Evolutionary conservation across 1,140 invertebrate species (phyloP).

Genomic region (Leguminivora glycinivorella): DNA sequence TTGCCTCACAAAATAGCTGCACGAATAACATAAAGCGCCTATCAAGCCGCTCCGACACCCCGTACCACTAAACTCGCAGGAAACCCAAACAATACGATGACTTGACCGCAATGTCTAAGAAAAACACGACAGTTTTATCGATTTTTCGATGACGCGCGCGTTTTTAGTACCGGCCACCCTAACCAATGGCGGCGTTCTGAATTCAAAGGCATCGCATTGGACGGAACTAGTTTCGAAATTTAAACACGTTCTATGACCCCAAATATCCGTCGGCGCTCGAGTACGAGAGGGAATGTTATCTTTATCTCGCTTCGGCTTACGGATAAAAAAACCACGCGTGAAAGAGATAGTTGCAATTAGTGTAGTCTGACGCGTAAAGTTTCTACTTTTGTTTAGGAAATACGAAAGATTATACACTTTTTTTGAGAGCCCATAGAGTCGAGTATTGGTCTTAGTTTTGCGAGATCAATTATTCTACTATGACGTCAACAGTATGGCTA

Average conservation of each 20-base stretch:
- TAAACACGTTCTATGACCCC: conserved; percentile 75
- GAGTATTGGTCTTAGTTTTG: conserved; percentile 4
- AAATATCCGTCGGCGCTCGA: conserved; percentile 50
- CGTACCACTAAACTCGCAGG: conserved; percentile 49
- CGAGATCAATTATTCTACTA: conserved; percentile 9
- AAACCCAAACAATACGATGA: conserved; percentile 31
- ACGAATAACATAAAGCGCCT: conserved; percentile 63
- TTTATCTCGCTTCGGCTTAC: conserved; percentile 55
- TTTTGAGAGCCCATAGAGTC: background rate
- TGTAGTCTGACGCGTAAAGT: conserved; percentile 16
- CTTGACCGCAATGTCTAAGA: background rate
- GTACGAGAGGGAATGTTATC: conserved; percentile 45
- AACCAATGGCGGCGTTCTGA: conserved; percentile 66
- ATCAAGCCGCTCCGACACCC: conserved; percentile 44
- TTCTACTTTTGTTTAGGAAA: conserved; percentile 24
- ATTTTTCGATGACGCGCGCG: conserved; percentile 45
- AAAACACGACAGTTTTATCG: conserved; percentile 55
- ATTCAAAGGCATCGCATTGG: conserved; percentile 69
- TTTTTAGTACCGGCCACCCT: conserved; percentile 55
- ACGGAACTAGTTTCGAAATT: conserved; percentile 73
- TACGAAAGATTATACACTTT: conserved; percentile 27
- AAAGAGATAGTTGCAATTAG: conserved; percentile 45
- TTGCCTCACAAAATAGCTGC: conserved; percentile 70
- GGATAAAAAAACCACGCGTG: conserved; percentile 42
- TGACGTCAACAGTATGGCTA: conserved; percentile 23